These are phyloP conservation scores for Lateolabrax maculatus DNA, from an alignment of 2,797 vertebrate genomes.

Conservation along the genomic window DNA sequence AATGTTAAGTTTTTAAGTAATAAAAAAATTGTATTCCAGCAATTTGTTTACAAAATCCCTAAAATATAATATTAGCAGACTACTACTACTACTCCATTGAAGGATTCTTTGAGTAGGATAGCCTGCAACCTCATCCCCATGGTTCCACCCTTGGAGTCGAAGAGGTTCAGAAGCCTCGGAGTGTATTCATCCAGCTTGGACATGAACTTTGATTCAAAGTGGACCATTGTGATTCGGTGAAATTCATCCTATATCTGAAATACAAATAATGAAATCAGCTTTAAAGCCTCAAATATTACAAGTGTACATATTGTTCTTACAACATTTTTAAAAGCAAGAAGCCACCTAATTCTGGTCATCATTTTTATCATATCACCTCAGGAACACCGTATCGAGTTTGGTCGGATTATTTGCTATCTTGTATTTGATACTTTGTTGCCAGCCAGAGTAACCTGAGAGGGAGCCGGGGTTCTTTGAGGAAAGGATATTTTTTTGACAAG, in stretches of 20 bases:
- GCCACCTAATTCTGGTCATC: conserved; percentile 40
- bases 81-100: no score
- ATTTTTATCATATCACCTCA: conserved; percentile 36
- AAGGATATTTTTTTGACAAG: conserved; percentile 56
- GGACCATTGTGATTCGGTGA: conserved; percentile 49
- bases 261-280: neutral
- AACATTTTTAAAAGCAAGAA: no score
- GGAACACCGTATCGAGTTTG: conserved; percentile 46
- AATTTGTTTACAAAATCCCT: no score
- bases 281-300: neutral
- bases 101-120: conserved; percentile 35
- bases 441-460: conserved; percentile 49
- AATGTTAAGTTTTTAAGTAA: no score
- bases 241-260: conserved; percentile 48
- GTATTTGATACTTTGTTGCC: conserved; percentile 54
- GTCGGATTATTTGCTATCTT: conserved; percentile 49
- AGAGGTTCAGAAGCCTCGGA: conserved; percentile 24
- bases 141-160: conserved; percentile 19
- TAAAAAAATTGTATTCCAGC: no score
- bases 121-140: conserved; percentile 42
- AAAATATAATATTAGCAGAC: no score
- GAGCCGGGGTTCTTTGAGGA: conserved; percentile 54
- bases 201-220: conserved; percentile 51
- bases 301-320: no score
- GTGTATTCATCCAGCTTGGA: conserved; percentile 48